phyloP scores from a whole-genome alignment of 1,140 invertebrate genomes.

The roundworm (Caenorhabditis elegans) region DNA sequence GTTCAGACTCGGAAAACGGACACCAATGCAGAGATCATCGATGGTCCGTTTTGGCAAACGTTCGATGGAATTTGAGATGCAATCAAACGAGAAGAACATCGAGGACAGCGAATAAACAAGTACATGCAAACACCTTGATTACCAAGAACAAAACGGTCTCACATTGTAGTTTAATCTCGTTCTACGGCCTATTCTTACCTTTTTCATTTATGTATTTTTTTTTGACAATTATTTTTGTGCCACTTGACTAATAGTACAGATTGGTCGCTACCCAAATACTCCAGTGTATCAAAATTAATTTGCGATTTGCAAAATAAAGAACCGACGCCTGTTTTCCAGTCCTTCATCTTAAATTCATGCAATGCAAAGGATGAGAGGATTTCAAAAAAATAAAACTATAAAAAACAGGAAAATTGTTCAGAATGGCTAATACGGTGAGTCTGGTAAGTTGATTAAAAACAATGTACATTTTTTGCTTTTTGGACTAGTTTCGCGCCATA shows the following conservation, averaged over 20 bases:
- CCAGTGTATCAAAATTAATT: too few relatives aligned
- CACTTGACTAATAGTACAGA: neutral
- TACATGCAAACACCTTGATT: neutral
- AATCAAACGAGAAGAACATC: neutral
- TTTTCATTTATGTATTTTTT: neutral
- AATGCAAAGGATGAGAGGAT: neutral
- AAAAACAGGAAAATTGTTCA: neutral
- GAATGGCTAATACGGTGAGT: too few relatives aligned
- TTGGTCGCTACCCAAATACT: neutral
- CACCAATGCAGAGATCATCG: slow-evolving; percentile 41
- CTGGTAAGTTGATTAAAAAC: too few relatives aligned
- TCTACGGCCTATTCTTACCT: neutral
- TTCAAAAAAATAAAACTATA: neutral
- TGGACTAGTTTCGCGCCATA: neutral
- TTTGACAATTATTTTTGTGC: neutral
- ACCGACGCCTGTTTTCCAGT: neutral
- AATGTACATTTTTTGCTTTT: too few relatives aligned
- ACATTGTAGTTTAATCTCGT: neutral
- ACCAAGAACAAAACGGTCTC: neutral
- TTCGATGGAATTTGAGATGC: neutral
- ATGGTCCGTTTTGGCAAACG: slow-evolving; percentile 31
- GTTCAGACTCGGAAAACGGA: slow-evolving; percentile 42
- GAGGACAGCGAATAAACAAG: neutral
- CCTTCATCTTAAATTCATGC: neutral
- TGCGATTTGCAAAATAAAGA: slow-evolving; percentile 15